Percentiles rank a stretch among this genome's conserved stretches.
Conservation (phyloP, 2,797 vertebrate genomes). For the Artibeus lituratus region DNA sequence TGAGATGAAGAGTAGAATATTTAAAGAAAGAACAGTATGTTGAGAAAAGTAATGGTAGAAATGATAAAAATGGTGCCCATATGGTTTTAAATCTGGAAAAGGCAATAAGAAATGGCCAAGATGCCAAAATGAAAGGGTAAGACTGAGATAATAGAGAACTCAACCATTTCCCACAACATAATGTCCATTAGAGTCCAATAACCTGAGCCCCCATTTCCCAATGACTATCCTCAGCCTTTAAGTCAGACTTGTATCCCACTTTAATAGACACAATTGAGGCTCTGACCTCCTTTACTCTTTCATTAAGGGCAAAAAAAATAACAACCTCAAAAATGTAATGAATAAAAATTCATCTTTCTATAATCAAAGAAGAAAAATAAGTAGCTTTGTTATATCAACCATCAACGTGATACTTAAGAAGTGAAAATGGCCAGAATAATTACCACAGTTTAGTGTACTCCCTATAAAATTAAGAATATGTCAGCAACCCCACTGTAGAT, state of each 20-base stretch:
- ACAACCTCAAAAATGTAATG: not conserved
- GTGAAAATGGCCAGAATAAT: constrained; percentile 19
- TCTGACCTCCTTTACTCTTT: not conserved
- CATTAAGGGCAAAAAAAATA: not conserved
- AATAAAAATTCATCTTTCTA: not conserved
- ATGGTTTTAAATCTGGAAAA: not conserved
- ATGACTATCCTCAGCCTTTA: not conserved
- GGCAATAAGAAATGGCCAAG: not conserved
- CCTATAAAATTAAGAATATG: not conserved
- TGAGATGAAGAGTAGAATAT: not conserved
- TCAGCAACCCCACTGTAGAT: not conserved
- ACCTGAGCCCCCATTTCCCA: not conserved
- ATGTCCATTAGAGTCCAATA: not conserved
- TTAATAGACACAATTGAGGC: not conserved
- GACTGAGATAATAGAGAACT: not conserved
- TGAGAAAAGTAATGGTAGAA: not conserved
- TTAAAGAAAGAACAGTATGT: not conserved
- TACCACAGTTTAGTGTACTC: not conserved
- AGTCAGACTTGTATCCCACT: not conserved
- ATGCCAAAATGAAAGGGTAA: not conserved
- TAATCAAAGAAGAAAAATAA: constrained; percentile 35
- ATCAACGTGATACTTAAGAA: not conserved
- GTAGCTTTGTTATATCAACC: not conserved
- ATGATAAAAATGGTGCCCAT: not conserved
- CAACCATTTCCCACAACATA: not conserved